Percentiles rank a stretch among this genome's conserved stretches.
Conservation (phyloP, 2,113 vertebrate genomes). For the Anarrhichthys ocellatus region DNA sequence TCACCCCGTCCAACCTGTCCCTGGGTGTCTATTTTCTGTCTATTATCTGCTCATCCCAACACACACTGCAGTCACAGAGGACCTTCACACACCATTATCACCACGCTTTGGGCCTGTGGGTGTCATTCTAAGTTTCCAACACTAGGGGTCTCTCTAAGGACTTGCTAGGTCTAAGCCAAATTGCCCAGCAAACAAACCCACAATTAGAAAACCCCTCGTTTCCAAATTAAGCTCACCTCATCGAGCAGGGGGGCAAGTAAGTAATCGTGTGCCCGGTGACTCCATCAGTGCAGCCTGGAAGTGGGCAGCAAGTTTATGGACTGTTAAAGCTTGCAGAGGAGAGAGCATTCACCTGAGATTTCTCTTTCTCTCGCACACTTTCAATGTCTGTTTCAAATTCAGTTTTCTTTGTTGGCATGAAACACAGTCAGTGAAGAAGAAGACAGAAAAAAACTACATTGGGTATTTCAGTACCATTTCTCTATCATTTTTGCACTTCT, state of each 20-base stretch:
- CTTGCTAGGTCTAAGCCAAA: constrained; percentile 44
- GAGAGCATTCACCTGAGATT: constrained; percentile 6
- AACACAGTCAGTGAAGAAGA: not conserved
- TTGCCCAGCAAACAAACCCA: constrained; percentile 47
- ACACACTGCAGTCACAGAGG: constrained; percentile 17
- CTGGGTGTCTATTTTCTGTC: constrained; percentile 20
- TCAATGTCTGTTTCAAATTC: constrained; percentile 7
- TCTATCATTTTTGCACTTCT: not conserved
- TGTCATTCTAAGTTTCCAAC: constrained; percentile 39
- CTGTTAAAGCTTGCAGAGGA: constrained; percentile 33
- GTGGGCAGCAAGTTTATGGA: constrained; percentile 41
- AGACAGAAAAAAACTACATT: too few species aligned
- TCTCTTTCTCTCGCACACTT: not conserved
- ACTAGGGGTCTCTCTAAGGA: constrained; percentile 72
- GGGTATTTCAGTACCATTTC: not conserved
- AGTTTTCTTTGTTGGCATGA: not conserved
- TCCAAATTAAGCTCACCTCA: constrained; percentile 39
- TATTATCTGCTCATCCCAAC: constrained; percentile 44
- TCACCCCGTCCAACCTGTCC: constrained; percentile 37
- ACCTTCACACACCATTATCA: constrained; percentile 7
- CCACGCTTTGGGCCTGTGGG: not conserved
- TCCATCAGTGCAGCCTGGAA: constrained; percentile 37
- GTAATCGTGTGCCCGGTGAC: constrained; percentile 21
- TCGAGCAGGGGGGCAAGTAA: not conserved
- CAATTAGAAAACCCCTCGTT: constrained; percentile 44